Percentiles rank a stretch among this genome's conserved stretches.
These are phyloP conservation scores for Bhutanitis thaidina DNA, from an alignment of 2,888 invertebrate species.

Conservation along the genomic window DNA sequence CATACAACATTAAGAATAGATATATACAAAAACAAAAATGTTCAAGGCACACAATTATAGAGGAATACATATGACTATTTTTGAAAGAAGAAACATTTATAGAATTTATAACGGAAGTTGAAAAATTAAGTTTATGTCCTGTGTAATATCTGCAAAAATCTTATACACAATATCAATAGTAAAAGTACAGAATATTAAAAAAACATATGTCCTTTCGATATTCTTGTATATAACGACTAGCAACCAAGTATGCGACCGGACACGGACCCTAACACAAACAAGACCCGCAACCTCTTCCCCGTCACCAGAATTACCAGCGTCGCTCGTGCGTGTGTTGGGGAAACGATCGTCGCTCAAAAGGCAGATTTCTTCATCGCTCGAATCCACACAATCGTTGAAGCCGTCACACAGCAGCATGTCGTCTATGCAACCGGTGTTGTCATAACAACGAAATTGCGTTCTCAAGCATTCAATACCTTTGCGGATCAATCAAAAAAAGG, in stretches of 20 bases:
- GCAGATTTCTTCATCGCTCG: slow-evolving; percentile 82
- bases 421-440: slow-evolving; percentile 81
- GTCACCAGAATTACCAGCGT: slow-evolving; percentile 36
- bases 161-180: no score
- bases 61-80: no score
- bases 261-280: not conserved
- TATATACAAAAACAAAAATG: no score
- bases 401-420: slow-evolving; percentile 80
- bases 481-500: slow-evolving; percentile 43
- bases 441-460: slow-evolving; percentile 76
- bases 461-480: slow-evolving; percentile 63
- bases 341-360: slow-evolving; percentile 65
- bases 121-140: no score
- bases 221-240: no score
- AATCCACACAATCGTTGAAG: slow-evolving; percentile 80
- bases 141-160: no score
- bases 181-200: no score
- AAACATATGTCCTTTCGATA: no score
- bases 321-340: slow-evolving; percentile 29
- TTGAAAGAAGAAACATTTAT: no score
- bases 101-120: no score
- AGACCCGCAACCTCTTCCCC: not conserved
- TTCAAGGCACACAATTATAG: no score
- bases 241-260: not conserved
- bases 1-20: no score